Evolutionary conservation across 2,888 invertebrate species (phyloP).

Genomic region (Synergus gifuensis): DNA sequence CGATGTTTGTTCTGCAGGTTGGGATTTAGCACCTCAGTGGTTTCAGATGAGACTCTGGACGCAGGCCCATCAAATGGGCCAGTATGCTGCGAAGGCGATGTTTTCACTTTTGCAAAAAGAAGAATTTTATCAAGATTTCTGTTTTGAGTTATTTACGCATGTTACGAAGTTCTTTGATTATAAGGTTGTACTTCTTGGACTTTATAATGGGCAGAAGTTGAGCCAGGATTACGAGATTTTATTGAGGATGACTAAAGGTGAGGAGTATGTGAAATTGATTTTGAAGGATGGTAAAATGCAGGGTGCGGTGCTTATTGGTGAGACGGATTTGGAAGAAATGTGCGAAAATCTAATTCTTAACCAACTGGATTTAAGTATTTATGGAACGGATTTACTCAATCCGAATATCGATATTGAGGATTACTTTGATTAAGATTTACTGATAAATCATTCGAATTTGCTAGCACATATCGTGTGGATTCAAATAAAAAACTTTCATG

Average conservation of each 20-base stretch:
- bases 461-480: neutral
- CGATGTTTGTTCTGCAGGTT: conserved; percentile 92
- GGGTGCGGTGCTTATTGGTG: conserved; percentile 97
- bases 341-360: conserved; percentile 98
- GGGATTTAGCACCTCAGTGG: conserved; percentile 90
- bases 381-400: conserved; percentile 95
- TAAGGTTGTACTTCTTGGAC: conserved; percentile 94
- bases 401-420: conserved; percentile 99
- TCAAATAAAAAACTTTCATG: neutral
- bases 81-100: conserved; percentile 96
- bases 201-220: conserved; percentile 95
- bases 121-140: conserved; percentile 91
- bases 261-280: conserved; percentile 93
- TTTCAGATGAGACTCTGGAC: conserved; percentile 98
- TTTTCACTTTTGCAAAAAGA: conserved; percentile 81
- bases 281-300: conserved; percentile 90
- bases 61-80: conserved; percentile 98
- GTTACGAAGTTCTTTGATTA: conserved; percentile 96
- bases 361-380: conserved; percentile 91
- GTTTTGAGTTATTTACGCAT: conserved; percentile 98
- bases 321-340: conserved; percentile 98
- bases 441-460: neutral
- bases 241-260: conserved; percentile 88
- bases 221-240: conserved; percentile 90
- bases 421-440: conserved; percentile 91